These are phyloP conservation scores for Edolisoma coerulescens DNA, from an alignment of 2,113 vertebrate genomes.

Conservation along the genomic window DNA sequence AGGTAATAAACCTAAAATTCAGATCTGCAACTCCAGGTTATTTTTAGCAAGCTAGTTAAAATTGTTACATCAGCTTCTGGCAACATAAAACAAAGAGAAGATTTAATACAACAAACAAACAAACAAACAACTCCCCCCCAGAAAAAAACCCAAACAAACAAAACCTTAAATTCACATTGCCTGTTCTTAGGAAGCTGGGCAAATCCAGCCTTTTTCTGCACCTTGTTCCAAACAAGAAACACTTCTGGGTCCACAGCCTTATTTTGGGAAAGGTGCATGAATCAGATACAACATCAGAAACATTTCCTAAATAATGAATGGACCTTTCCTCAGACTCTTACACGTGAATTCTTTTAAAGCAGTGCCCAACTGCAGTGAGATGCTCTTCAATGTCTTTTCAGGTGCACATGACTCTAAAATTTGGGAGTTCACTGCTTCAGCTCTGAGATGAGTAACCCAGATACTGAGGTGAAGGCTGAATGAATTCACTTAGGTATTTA, in stretches of 20 bases:
- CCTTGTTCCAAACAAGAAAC: neutral
- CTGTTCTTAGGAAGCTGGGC: neutral
- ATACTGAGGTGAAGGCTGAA: neutral
- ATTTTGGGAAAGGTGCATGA: neutral
- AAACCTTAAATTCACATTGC: neutral
- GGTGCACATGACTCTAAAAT: neutral
- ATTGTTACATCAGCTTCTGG: neutral
- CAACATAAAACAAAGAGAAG: neutral
- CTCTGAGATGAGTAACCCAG: neutral
- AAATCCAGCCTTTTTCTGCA: neutral
- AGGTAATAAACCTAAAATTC: neutral
- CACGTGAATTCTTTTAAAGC: neutral
- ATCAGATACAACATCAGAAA: neutral
- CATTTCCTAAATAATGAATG: neutral
- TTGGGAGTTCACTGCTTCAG: neutral
- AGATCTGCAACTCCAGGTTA: neutral
- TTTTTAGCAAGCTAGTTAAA: slow-evolving; percentile 2
- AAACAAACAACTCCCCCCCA: no score
- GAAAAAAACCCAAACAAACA: neutral
- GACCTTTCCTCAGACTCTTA: neutral
- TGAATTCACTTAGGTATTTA: neutral
- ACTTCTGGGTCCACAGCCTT: neutral
- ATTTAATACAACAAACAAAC: neutral
- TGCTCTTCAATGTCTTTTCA: neutral
- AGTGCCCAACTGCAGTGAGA: neutral